These are phyloP conservation scores for Acanthochromis polyacanthus DNA, from an alignment of 2,113 vertebrate species.

Conservation along the genomic window DNA sequence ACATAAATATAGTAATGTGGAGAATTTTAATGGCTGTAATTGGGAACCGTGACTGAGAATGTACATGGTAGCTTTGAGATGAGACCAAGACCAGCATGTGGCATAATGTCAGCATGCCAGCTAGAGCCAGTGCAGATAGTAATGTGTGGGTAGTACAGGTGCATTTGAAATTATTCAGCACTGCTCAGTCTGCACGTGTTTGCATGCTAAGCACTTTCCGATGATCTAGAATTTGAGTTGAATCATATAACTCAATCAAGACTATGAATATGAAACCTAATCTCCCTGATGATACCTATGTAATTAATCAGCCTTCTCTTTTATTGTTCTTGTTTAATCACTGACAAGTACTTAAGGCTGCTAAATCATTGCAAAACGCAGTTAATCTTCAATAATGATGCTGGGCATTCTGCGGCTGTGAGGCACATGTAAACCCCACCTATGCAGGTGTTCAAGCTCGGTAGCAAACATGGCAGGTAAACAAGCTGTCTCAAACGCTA, in stretches of 20 bases:
- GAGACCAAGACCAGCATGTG: conserved; percentile 84
- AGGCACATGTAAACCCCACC: not conserved
- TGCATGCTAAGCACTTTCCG: not conserved
- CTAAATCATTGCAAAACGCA: not conserved
- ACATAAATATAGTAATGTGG: conserved; percentile 90
- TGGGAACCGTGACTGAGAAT: conserved; percentile 89
- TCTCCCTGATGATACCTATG: not conserved
- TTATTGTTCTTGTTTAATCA: not conserved
- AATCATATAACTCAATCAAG: too few species aligned
- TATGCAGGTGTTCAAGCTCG: not conserved
- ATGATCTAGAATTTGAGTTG: not conserved
- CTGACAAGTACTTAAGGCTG: not conserved
- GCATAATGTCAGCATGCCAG: conserved; percentile 88
- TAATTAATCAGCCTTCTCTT: not conserved
- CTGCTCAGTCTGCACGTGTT: not conserved
- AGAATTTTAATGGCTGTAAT: conserved; percentile 93
- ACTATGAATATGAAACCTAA: too few species aligned
- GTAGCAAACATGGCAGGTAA: not conserved
- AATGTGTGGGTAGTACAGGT: conserved; percentile 64
- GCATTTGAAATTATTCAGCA: not conserved
- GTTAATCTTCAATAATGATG: not conserved
- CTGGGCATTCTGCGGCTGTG: not conserved
- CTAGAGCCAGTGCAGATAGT: conserved; percentile 76
- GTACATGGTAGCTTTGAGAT: conserved; percentile 86
- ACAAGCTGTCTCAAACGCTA: too few species aligned